Base-by-base conservation (phyloP, 2,797 vertebrate genomes). In the Vipera ursinii region DNA sequence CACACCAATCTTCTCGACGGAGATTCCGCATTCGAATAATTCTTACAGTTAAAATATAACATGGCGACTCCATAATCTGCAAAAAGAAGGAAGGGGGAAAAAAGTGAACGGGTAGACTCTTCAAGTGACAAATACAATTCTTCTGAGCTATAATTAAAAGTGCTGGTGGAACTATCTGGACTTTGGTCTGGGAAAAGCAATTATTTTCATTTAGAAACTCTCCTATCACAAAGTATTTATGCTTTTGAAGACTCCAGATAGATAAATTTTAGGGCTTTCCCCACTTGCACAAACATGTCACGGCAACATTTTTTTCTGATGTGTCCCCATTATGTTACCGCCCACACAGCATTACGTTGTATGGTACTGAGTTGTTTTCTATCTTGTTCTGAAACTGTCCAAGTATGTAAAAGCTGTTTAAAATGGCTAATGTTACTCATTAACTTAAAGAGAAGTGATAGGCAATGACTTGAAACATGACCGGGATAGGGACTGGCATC, bases 21-120 rank as follows among this genome's bases (percentile, higher is more conserved):
- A 96, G 78, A 1, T 97, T 97, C 91, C 73, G 97, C 95, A 98
- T 97, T 89, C 94, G 93, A 91, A 98, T 96, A 93, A 98, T 92
- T 94, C 95, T 98, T 95, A 98, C 98, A 65, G 97, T 97, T 59
- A 98, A 95, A 92, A 97, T 59, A 73, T 96, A 95, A 89, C 97
- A 98, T 86, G 96, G 95, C 53, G 95, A 95, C 0, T 32, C 86
- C 87, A 78, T 93, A 26, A 95, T 93, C 95, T 96, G 94, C 51
- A 89, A 94, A 57, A 44, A 17, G 20, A 78, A 44, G 69, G 17
- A 78, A 44, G 32, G 63, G 63, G 32, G 3, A 63, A 73, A 69
- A 78, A 22, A 44, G 22, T 24, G 22, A 3, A 44, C 3, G 1
- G 8, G 48, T 22, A 20, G 38, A 82, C 4, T 82, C 38, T 82